phyloP scores from a whole-genome alignment of 2,113 vertebrate species.

The Myotis lucifugus region DNA sequence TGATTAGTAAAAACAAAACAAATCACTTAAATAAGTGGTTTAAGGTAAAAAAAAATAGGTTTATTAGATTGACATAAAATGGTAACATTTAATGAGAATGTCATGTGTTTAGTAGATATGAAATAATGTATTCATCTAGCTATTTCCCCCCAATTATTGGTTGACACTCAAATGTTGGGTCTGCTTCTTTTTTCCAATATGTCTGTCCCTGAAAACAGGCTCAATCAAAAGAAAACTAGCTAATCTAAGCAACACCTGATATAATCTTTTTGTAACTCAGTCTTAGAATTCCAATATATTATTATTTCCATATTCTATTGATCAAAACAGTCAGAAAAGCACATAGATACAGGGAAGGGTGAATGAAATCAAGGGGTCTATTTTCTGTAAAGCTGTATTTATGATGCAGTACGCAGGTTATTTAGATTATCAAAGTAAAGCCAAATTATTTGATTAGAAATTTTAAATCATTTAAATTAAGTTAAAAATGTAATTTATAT shows the following conservation, averaged over 20 bases:
- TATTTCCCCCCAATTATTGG: neutral
- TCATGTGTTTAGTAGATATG: neutral
- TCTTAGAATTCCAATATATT: neutral
- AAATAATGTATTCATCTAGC: neutral
- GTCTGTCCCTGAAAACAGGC: neutral
- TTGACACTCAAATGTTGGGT: neutral
- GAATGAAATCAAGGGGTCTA: neutral
- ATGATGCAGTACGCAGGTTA: neutral
- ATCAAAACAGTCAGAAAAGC: neutral
- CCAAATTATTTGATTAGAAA: neutral
- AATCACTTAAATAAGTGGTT: neutral
- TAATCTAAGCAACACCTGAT: neutral
- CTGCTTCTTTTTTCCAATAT: neutral
- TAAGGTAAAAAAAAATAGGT: neutral
- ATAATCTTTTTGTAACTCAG: neutral
- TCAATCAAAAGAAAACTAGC: neutral
- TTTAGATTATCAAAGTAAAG: neutral
- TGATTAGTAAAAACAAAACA: neutral
- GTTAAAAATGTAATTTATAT: neutral
- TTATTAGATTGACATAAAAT: neutral
- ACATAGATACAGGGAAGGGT: neutral
- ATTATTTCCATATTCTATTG: neutral
- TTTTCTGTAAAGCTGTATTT: neutral
- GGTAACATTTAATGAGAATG: neutral
- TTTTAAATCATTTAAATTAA: neutral